Conservation (phyloP, 2,113 vertebrate genomes). For the Gadus chalcogrammus region DNA sequence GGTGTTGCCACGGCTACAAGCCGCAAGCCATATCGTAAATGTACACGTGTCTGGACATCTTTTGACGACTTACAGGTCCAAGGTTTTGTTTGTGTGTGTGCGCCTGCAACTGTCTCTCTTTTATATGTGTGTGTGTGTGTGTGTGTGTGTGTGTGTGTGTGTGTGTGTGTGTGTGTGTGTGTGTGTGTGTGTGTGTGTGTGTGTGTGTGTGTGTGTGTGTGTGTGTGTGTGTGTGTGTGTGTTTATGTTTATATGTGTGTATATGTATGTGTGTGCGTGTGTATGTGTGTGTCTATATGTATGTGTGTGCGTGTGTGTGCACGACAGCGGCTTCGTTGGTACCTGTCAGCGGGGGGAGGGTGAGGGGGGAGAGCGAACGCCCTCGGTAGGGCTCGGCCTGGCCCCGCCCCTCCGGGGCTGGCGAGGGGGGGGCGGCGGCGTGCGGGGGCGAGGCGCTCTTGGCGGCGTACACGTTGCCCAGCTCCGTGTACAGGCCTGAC, state of each 20-base stretch:
- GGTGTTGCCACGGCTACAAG: constrained; percentile 37
- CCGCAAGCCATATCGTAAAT: constrained; percentile 2
- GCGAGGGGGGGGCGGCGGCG: constrained; percentile 70
- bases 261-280: no score
- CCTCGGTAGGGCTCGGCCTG: constrained; percentile 71
- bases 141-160: no score
- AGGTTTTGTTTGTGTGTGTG: background rate
- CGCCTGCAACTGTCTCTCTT: background rate
- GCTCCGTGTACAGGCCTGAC: constrained; percentile 91
- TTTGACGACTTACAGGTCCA: no score
- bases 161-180: no score
- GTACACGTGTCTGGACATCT: no score
- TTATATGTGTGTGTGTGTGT: no score
- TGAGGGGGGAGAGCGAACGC: constrained; percentile 72
- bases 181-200: no score
- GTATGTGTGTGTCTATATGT: no score
- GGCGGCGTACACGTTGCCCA: constrained; percentile 83
- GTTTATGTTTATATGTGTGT: no score
- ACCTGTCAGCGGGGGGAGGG: constrained; percentile 72
- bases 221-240: constrained; percentile 5
- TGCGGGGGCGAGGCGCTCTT: constrained; percentile 71
- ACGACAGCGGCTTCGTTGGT: constrained; percentile 35
- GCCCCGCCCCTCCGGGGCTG: constrained; percentile 68
- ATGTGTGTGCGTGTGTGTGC: constrained; percentile 4
- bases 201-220: background rate